Base-by-base conservation (phyloP, 2,888 invertebrate species). In the Cistogaster globosa region DNA sequence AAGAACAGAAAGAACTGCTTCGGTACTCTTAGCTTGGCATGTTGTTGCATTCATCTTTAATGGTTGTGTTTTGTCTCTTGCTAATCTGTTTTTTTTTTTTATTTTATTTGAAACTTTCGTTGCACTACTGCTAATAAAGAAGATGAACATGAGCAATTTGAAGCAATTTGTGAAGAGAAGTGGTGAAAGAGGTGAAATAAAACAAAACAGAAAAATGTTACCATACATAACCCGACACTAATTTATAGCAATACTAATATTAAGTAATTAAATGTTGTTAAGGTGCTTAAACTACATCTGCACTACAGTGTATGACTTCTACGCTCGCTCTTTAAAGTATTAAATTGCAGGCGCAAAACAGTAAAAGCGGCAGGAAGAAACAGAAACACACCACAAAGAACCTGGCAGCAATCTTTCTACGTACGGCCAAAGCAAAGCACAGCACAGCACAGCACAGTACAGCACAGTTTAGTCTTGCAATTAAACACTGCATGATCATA, bases 241-340 rank as follows among this genome's bases (percentile, higher is more conserved):
- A 84, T 82, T 84, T 86, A 77, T 77, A 63, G 77, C 77, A 63
- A 63, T 42, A 78, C 77, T 69, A 74, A 77, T 82, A 86, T 86
- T 84, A 86, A 86, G 84, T 76, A 86, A 86, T 86, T 86, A 86
- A 86, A 84, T 79, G 84, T 79, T 79, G 84, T 84, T 82, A 86
- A 86, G 82, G 84, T 79, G 86, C 72, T 75, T 76, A 76, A 74
- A 51, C 77, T 63, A 77, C 62, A 68, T 72, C 72, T 63, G 79
- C 55, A 32, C 26, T 22, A 48, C 18, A 38, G 60, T 20, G 36
- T 48, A 51, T 69, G 45, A 48, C 48, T 42, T n/a, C n/a, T n/a
- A n/a, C n/a, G n/a, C n/a, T n/a, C n/a, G 69, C 69, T 76, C 63
- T 69, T 69, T 6, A 65, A 58, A 71, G 82, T 77, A 83, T 77